These are phyloP conservation scores for Drosophila tripunctata DNA, from an alignment of 2,888 invertebrate species.

Conservation along the genomic window DNA sequence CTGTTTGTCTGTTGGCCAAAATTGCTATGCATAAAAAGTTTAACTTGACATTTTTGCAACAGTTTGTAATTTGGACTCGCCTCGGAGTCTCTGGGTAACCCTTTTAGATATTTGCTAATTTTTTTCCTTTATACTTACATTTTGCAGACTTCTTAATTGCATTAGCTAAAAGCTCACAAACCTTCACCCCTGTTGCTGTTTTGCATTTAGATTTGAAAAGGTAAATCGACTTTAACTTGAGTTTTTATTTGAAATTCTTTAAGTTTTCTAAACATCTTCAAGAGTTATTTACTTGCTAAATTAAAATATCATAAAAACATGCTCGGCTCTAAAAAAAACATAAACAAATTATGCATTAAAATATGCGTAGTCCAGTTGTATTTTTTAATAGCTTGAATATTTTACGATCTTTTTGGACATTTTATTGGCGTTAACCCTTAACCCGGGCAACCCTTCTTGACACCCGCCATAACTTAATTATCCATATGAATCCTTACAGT, in stretches of 20 bases:
- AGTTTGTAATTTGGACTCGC: constrained; percentile 73
- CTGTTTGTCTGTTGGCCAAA: constrained; percentile 51
- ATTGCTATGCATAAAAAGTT: constrained; percentile 70
- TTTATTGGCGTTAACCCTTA: constrained; percentile 51
- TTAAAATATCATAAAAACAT: constrained; percentile 34
- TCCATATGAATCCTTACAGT: constrained; percentile 74
- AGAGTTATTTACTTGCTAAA: constrained; percentile 14
- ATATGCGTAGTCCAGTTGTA: constrained; percentile 41
- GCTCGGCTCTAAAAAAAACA: constrained; percentile 26
- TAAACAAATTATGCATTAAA: constrained; percentile 42
- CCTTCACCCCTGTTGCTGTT: constrained; percentile 41
- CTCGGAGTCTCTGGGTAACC: constrained; percentile 38
- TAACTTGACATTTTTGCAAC: constrained; percentile 71
- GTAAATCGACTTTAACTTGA: constrained; percentile 1
- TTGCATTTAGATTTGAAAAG: constrained; percentile 59
- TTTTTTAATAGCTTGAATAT: constrained; percentile 42
- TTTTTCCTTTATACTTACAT: constrained; percentile 30
- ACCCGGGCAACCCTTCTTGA: constrained; percentile 35
- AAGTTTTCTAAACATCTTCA: neutral
- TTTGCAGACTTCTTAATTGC: constrained; percentile 76
- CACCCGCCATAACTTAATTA: constrained; percentile 75
- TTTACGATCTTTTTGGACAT: constrained; percentile 60
- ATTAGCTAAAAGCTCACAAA: constrained; percentile 52
- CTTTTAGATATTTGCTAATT: constrained; percentile 59
- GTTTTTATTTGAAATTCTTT: too few relatives aligned